A percentile compares a stretch with the other conserved stretches of the same genome.
Conservation (phyloP, 37 sponge, comb jelly and placozoan genomes). For the Spongia lamella region DNA sequence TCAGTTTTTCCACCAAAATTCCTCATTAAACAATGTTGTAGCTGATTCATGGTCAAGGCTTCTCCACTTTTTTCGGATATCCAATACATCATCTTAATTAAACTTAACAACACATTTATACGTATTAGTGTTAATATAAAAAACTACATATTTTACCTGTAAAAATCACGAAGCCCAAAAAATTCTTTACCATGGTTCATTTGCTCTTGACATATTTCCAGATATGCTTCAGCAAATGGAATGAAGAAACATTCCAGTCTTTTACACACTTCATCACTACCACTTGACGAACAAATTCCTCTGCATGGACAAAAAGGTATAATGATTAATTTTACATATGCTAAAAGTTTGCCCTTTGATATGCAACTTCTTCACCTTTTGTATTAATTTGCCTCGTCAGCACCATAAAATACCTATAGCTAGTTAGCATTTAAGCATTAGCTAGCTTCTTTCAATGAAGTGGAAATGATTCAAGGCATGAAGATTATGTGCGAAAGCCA, state of each 20-base stretch:
- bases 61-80: slow-evolving; percentile 48
- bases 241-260: slow-evolving; percentile 39
- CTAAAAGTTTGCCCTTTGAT: not conserved
- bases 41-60: slow-evolving; percentile 42
- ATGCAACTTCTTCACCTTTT: too few relatives aligned
- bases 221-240: slow-evolving; percentile 61
- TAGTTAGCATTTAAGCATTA: too few relatives aligned
- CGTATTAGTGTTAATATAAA: not conserved
- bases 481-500: too few relatives aligned
- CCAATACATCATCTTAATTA: slow-evolving; percentile 88
- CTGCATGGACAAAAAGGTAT: not conserved
- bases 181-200: slow-evolving; percentile 36
- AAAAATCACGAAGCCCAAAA: slow-evolving; percentile 96
- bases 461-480: too few relatives aligned
- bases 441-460: too few relatives aligned
- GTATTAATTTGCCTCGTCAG: too few relatives aligned
- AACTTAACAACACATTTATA: slow-evolving; percentile 33
- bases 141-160: slow-evolving; percentile 60
- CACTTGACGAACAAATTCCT: slow-evolving; percentile 56
- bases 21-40: slow-evolving; percentile 76
- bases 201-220: slow-evolving; percentile 42
- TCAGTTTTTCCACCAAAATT: slow-evolving; percentile 84
- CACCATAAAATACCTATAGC: too few relatives aligned
- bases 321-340: not conserved
- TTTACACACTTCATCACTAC: slow-evolving; percentile 23